phyloP scores from a whole-genome alignment of 2,113 vertebrate genomes.

The Ovis canadensis region DNA sequence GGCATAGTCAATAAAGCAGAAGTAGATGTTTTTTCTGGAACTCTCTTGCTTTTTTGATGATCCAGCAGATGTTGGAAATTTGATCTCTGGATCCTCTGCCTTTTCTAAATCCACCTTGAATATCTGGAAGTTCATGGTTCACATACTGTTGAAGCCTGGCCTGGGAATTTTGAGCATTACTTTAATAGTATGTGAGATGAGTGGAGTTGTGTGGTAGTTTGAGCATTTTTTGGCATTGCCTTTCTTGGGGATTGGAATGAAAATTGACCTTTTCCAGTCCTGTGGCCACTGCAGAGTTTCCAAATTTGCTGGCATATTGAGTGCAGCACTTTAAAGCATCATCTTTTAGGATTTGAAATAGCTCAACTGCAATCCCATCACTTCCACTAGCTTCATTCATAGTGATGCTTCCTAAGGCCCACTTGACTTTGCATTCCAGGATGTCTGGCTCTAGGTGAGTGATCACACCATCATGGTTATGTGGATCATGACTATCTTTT shows the following conservation, averaged over 20 bases:
- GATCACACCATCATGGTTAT: not conserved
- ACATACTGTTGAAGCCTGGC: not conserved
- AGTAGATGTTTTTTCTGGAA: not conserved
- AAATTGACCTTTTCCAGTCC: not conserved
- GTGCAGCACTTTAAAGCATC: not conserved
- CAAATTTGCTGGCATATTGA: not conserved
- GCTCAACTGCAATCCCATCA: not conserved
- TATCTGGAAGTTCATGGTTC: not conserved
- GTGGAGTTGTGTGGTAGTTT: not conserved
- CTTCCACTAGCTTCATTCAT: fast-evolving
- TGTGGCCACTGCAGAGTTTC: not conserved
- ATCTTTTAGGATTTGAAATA: not conserved
- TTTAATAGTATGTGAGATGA: not conserved
- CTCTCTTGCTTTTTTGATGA: not conserved
- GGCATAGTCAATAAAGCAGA: not conserved
- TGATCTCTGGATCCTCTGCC: not conserved
- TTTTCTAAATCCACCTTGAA: not conserved
- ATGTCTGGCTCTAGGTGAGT: not conserved
- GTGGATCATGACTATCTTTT: not conserved
- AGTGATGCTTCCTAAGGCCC: not conserved
- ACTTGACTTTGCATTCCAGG: not conserved
- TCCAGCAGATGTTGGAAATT: not conserved
- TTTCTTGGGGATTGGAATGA: not conserved
- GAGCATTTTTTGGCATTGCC: not conserved
- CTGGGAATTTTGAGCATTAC: not conserved